phyloP scores from a whole-genome alignment of 2,888 invertebrate genomes.

The Brachypterus glaber region DNA sequence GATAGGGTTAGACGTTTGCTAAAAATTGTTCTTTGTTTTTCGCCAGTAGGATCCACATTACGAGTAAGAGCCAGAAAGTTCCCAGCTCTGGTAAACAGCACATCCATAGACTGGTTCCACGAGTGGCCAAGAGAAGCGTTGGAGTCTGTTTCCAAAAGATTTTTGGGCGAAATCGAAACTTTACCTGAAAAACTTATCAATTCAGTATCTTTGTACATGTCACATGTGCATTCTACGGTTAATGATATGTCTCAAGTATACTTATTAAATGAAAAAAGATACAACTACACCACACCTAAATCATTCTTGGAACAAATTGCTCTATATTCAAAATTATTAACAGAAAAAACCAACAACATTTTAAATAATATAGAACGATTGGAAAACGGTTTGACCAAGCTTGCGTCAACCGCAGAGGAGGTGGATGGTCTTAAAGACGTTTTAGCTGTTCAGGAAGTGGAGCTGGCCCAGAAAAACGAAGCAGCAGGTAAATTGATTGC shows the following conservation, averaged over 20 bases:
- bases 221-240: conserved; percentile 79
- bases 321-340: conserved; percentile 64
- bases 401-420: conserved; percentile 77
- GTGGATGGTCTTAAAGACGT: conserved; percentile 73
- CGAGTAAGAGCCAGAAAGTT: conserved; percentile 83
- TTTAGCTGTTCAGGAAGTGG: conserved; percentile 52
- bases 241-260: conserved; percentile 76
- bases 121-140: conserved; percentile 92
- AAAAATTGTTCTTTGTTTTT: conserved; percentile 80
- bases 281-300: conserved; percentile 95
- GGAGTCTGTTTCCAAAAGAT: conserved; percentile 76
- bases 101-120: conserved; percentile 93
- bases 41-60: conserved; percentile 85
- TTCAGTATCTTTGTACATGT: conserved; percentile 78
- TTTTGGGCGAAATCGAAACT: conserved; percentile 66
- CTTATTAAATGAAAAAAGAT: conserved; percentile 74
- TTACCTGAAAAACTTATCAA: conserved; percentile 54
- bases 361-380: conserved; percentile 67
- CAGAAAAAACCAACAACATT: conserved; percentile 57
- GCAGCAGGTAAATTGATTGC: conserved; percentile 81
- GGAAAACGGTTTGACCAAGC: conserved; percentile 79
- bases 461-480: conserved; percentile 77
- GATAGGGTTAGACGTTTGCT: conserved; percentile 72
- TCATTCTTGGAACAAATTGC: conserved; percentile 89
- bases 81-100: conserved; percentile 87